Conservation (phyloP, 2,797 vertebrate species). For the Phoeniculus purpureus region DNA sequence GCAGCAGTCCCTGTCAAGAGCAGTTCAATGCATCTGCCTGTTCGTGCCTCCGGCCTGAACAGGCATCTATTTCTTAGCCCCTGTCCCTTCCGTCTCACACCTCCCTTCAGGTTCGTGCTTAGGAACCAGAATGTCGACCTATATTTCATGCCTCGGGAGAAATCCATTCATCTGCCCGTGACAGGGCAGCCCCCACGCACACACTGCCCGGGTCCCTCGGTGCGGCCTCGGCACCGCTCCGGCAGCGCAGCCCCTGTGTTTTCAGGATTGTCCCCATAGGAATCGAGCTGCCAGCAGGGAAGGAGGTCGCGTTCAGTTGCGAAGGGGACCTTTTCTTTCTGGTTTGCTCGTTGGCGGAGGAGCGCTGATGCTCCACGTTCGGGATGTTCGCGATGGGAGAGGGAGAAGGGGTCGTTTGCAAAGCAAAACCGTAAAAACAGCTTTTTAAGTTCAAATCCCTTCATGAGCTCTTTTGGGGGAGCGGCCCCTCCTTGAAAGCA, state of each 20-base stretch:
- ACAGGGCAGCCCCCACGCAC: conserved; percentile 3
- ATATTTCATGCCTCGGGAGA: conserved; percentile 51
- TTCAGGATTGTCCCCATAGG: neutral
- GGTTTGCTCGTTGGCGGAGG: neutral
- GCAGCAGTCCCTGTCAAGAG: conserved; percentile 46
- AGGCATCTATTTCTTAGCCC: conserved; percentile 45
- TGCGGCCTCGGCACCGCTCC: neutral
- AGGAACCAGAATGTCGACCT: conserved; percentile 39
- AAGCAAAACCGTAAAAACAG: neutral
- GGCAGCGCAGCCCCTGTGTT: neutral
- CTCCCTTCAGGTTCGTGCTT: conserved; percentile 56
- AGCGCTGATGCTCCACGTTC: neutral
- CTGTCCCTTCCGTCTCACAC: conserved; percentile 46
- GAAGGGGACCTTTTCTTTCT: neutral
- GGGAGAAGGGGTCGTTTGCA: neutral
- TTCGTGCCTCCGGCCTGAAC: conserved; percentile 28
- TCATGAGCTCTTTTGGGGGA: neutral
- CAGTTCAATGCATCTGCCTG: conserved; percentile 56
- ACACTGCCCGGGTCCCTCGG: conserved; percentile 17
- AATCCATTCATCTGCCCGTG: conserved; percentile 40
- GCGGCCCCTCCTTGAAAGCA: neutral
- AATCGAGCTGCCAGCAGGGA: neutral
- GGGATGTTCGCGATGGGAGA: neutral
- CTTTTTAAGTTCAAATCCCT: neutral
- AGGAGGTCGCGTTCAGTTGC: neutral